phyloP scores from a whole-genome alignment of 2,113 vertebrate species.

The Apodemus speciosus region DNA sequence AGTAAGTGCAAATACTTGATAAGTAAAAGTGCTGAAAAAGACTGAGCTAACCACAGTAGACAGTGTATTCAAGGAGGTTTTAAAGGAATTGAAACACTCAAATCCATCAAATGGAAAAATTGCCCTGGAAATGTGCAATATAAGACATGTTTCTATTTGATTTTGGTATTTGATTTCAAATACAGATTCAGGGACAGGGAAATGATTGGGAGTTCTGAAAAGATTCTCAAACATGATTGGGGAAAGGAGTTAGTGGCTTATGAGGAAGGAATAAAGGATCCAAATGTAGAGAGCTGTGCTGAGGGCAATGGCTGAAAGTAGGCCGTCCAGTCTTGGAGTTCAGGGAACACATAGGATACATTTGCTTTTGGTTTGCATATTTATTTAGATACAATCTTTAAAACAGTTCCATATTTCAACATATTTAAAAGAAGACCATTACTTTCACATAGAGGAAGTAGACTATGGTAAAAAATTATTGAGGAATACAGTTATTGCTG shows the following conservation, averaged over 20 bases:
- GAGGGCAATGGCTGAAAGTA: background rate
- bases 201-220: constrained; percentile 47
- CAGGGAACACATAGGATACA: background rate
- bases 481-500: background rate
- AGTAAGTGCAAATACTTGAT: constrained; percentile 47
- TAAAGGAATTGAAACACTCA: background rate
- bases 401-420: background rate
- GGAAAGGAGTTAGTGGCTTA: background rate
- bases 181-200: background rate
- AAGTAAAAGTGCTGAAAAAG: constrained; percentile 51
- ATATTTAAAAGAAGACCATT: background rate
- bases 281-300: background rate
- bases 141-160: constrained; percentile 6
- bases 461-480: background rate
- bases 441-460: background rate
- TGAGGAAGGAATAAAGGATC: background rate
- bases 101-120: background rate
- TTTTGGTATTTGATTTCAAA: constrained; percentile 61
- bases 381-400: background rate
- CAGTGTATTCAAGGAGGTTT: background rate
- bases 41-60: background rate
- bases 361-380: background rate
- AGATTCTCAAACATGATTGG: constrained; percentile 54
- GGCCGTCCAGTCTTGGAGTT: background rate
- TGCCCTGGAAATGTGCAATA: background rate